Evolutionary conservation across 2,113 vertebrate genomes (phyloP), one percentile per base, ranked within the genome.

Genomic region (Parotia lawesii): DNA sequence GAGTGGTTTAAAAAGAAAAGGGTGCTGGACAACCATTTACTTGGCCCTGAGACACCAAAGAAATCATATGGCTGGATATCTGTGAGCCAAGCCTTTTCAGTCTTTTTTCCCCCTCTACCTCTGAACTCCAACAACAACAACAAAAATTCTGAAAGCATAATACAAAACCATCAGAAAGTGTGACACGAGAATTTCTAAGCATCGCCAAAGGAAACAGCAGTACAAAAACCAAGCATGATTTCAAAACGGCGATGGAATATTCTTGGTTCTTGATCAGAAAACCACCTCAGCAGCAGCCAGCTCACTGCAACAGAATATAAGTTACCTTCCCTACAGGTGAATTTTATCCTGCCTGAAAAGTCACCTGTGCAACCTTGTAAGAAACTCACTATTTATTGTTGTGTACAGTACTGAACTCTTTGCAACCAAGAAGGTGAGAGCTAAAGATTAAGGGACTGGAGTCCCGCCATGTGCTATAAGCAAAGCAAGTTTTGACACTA

Each of bases 91-190:
- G 17, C 10, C 42, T 66, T 40, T 50, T 33, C 22, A 7, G 15
- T 27, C 23, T 35, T 48, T 74, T 48, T 27, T 4, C 4, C 6
- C 6, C 6, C 42, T 11, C n/a, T 8, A 15, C 10, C 57, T 69
- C 58, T 73, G 47, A 93, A 75, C 54, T 54, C 2, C 93, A 96
- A 89, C 89, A 94, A 88, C 89, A 96, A 95, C 85, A 95, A 93
- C 85, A 96, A 91, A 89, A 96, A 93, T 69, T 92, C 58, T 79
- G 71, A 44, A 79, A 76, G 48, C 5, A 1, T 40, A 72, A 56
- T 10, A 40, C 7, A 45, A 48, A 77, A 69, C 9, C 21, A 54
- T 45, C 31, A 44, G 40, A 27, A 93, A 48, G 29, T 1, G 0
- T 14, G 69, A 44, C 20, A 6, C 1, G 37, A 80, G 66, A 53